These are phyloP conservation scores for Archaeoteleia sp. DNA, from an alignment of 2,888 invertebrate species.

Conservation along the genomic window DNA sequence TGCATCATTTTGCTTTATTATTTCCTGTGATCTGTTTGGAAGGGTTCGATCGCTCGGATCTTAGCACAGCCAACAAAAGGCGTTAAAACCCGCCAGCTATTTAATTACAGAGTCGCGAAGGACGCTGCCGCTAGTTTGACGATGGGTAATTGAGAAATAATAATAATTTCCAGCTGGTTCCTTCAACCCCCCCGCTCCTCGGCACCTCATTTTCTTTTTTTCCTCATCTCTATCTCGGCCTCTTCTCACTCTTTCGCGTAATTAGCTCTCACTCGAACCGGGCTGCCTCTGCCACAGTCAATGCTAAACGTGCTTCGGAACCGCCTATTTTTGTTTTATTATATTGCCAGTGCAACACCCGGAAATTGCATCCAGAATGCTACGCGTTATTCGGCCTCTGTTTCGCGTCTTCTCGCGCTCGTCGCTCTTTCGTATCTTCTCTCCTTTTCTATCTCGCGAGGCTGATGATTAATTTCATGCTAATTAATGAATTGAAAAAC, in stretches of 20 bases:
- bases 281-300: slow-evolving; percentile 31
- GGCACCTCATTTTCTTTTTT: slow-evolving; percentile 21
- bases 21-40: slow-evolving; percentile 37
- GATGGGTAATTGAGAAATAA: slow-evolving; percentile 66
- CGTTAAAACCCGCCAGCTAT: slow-evolving; percentile 63
- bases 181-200: slow-evolving; percentile 32
- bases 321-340: slow-evolving; percentile 55
- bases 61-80: slow-evolving; percentile 57
- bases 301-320: slow-evolving; percentile 38
- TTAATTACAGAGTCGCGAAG: slow-evolving; percentile 62
- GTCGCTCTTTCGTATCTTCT: slow-evolving; percentile 4
- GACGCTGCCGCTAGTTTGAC: slow-evolving; percentile 56
- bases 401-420: slow-evolving; percentile 14
- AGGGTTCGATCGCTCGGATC: slow-evolving; percentile 22
- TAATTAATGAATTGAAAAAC: slow-evolving; percentile 28
- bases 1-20: slow-evolving; percentile 24
- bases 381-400: slow-evolving; percentile 29
- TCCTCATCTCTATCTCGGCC: slow-evolving; percentile 33
- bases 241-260: slow-evolving; percentile 45
- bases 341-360: slow-evolving; percentile 52
- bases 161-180: slow-evolving; percentile 63
- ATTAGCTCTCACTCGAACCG: slow-evolving; percentile 47
- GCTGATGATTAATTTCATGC: slow-evolving; percentile 39
- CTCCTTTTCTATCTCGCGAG: slow-evolving; percentile 19
- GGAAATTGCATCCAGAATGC: slow-evolving; percentile 49